These are phyloP conservation scores for Idaea dimidiata DNA, from an alignment of 2,888 invertebrate genomes.

Conservation along the genomic window DNA sequence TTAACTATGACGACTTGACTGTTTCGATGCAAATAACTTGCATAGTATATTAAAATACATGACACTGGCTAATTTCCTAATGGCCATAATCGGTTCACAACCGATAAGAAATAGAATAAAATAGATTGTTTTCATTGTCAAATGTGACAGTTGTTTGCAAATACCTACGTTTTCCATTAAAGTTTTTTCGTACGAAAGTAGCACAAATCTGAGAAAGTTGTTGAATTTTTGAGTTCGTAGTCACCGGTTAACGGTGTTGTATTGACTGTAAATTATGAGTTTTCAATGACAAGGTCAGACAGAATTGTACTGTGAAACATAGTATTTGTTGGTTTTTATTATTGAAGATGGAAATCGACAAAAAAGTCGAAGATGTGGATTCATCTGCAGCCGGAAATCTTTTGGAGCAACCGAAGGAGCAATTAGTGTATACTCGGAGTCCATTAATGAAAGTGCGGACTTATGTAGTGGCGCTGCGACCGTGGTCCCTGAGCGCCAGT, in stretches of 20 bases:
- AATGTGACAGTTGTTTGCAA: not conserved
- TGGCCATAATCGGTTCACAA: too few species aligned
- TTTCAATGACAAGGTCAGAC: not conserved
- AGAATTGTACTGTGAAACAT: not conserved
- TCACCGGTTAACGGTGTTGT: conserved; percentile 7
- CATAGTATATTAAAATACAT: too few species aligned
- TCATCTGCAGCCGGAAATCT: conserved; percentile 68
- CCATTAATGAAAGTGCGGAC: conserved; percentile 93
- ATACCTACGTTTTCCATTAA: too few species aligned
- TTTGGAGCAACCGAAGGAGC: conserved; percentile 68
- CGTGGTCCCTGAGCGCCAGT: conserved; percentile 96
- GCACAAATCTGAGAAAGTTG: not conserved
- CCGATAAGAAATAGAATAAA: too few species aligned
- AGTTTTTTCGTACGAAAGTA: conserved; percentile 3
- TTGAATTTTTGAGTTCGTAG: not conserved
- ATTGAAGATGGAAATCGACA: conserved; percentile 39
- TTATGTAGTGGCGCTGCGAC: conserved; percentile 92
- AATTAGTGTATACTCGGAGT: conserved; percentile 53
- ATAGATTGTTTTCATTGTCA: not conserved
- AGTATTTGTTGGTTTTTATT: not conserved
- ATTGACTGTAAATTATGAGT: conserved; percentile 9
- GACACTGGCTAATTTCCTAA: too few species aligned
- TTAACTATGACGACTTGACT: too few species aligned
- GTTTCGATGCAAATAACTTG: too few species aligned
- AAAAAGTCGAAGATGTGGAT: conserved; percentile 57